These are phyloP conservation scores for Poeciliopsis gracilis DNA, from an alignment of 2,797 vertebrate species.

Conservation along the genomic window DNA sequence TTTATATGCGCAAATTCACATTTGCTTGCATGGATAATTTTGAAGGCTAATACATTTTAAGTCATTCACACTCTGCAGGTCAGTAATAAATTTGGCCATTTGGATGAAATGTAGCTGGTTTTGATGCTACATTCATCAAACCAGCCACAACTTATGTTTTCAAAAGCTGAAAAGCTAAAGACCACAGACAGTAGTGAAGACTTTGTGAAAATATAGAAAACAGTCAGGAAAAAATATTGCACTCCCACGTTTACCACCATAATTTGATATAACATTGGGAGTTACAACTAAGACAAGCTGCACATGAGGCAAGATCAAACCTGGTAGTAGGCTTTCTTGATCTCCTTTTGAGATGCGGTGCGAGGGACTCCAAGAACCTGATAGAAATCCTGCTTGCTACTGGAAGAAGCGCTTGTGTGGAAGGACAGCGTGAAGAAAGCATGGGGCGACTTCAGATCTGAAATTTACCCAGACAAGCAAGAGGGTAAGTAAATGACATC, in stretches of 20 bases:
- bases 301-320: constrained; percentile 64
- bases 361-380: constrained; percentile 91
- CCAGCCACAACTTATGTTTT: neutral
- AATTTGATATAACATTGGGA: neutral
- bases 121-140: neutral
- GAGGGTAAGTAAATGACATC: neutral
- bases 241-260: neutral
- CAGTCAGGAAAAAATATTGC: neutral
- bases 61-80: neutral
- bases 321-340: constrained; percentile 99
- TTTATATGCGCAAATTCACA: neutral
- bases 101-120: neutral
- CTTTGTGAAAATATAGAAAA: neutral
- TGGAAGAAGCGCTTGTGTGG: constrained; percentile 79
- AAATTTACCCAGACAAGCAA: constrained; percentile 6
- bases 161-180: neutral
- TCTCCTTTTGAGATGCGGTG: constrained; percentile 91
- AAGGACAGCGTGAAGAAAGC: constrained; percentile 73
- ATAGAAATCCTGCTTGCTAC: constrained; percentile 91
- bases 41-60: neutral
- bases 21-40: neutral
- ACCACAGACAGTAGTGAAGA: neutral
- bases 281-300: neutral
- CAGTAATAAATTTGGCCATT: neutral
- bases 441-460: constrained; percentile 73